Conservation (phyloP, 1,140 invertebrate species). For the Scylla paramamosain region DNA sequence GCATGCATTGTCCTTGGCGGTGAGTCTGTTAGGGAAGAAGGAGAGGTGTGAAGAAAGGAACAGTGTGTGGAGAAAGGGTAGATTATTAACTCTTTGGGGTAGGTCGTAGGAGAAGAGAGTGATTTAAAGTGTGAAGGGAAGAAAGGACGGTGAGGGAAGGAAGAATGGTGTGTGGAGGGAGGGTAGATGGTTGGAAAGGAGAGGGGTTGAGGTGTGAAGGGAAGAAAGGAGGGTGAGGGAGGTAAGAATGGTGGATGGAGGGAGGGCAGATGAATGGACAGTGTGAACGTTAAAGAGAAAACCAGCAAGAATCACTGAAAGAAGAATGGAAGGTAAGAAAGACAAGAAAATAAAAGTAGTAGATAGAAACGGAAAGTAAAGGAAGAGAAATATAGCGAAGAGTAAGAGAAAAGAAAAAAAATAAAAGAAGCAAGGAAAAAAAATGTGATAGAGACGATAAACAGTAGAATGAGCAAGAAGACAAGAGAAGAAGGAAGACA, state of each 20-base stretch:
- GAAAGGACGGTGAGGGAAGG: background rate
- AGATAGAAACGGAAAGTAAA: background rate
- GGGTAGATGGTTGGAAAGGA: background rate
- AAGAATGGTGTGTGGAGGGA: background rate
- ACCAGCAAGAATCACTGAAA: background rate
- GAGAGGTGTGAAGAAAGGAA: background rate
- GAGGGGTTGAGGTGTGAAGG: background rate
- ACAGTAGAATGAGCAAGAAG: background rate
- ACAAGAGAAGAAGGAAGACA: background rate
- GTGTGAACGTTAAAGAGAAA: background rate
- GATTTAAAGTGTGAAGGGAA: background rate
- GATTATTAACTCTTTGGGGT: no score
- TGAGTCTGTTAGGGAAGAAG: slow-evolving; percentile 17
- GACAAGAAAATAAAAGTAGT: background rate
- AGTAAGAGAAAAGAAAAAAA: background rate
- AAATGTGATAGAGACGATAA: no score
- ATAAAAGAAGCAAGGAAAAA: background rate
- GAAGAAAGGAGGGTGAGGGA: background rate
- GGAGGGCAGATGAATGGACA: background rate
- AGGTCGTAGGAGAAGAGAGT: background rate
- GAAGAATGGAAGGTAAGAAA: background rate
- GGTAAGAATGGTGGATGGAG: background rate
- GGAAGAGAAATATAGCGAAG: background rate
- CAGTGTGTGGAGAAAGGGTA: background rate
- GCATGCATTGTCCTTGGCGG: background rate